Evolutionary conservation across 2,113 vertebrate species (phyloP), one percentile per base, ranked within the genome.

Genomic region (Centropristis striata): DNA sequence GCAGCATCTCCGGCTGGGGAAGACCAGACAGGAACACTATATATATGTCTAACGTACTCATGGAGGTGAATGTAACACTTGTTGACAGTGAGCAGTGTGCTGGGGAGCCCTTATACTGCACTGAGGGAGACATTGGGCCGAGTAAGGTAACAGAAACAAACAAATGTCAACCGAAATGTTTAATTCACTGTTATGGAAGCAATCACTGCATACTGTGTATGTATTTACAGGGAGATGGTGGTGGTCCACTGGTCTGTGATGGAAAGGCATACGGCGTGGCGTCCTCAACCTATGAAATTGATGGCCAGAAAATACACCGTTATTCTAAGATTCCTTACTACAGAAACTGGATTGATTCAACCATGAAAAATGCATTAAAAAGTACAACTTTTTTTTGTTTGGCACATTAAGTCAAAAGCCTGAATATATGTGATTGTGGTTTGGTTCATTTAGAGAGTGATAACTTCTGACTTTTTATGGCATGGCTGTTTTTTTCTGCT

Each of bases 161-260:
- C 14, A 51, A 21, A 55, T 13, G 9, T 36, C 36, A 65, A 5
- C 8, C 7, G 1, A 47, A 1, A 50, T 23, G 25, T 59, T 65
- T 0, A 1, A 50, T 44, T 63, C 0, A n/a, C 44, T 20, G 1
- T 18, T 61, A n/a, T n/a, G n/a, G 0, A 55, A 12, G 1, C 13
- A 32, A 4, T 20, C 18, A 61, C 1, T 46, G 14, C 27, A 39
- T 37, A 9, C 20, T 67, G 41, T 76, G 16, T 39, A 39, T 41
- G 46, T 16, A 32, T 4, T 28, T 55, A 6, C 81, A 98, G 97
- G 96, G 96, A 3, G 97, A 98, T 80, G 96, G 96, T 0, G 96
- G 97, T 0, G 94, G 96, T 0, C 96, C 96, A 1, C 81, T 98
- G 41, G 90, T 97, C 27, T 98, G 97, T 42, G 51, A 44, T 0